Evolutionary conservation across 2,113 vertebrate genomes (phyloP), one percentile per base, ranked within the genome.

Genomic region (Todiramphus chloris): DNA sequence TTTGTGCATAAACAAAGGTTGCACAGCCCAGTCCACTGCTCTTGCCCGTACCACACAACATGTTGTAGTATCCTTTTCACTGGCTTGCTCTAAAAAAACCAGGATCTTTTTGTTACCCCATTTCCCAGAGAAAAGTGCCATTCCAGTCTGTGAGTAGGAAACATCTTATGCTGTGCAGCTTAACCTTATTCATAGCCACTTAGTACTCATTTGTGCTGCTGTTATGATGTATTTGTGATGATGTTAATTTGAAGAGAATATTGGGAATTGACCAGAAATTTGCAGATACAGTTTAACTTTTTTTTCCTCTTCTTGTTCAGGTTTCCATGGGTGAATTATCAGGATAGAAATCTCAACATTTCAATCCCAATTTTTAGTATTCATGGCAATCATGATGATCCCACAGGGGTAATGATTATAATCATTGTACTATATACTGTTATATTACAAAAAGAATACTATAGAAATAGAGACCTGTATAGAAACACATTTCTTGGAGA

Each of bases 301-400:
- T 63, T 63, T 46, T 76, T 33, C 33, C 50, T 89, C 46, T 82
- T 93, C 86, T 76, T 91, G 7, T 94, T 83, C 82, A 99, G 99
- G 96, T 99, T 99, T 97, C 99, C 99, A 1, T 99, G 99, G 99
- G 99, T 99, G 63, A 99, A 99, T 97, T 99, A 99, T 76, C 98
- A 99, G 95, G 99, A 99, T 96, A 96, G 96, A 96, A 99, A 99
- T 96, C 97, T 99, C 79, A 99, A 99, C 97, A 98, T 99, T 97
- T 99, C 99, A 46, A 98, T 99, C 93, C 99, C 99, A 6, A 97
- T 99, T 74, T 99, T 99, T 94, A 99, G 99, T 96, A 98, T 99
- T 95, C 99, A 99, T 92, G 99, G 99, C 83, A 99, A 99, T 98
- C 99, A 99, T 41, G 99, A 99, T 88, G 99, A 99, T 97, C 99